Evolutionary conservation across 1,140 invertebrate genomes (phyloP).

Genomic region (Zaprionus ornatus): DNA sequence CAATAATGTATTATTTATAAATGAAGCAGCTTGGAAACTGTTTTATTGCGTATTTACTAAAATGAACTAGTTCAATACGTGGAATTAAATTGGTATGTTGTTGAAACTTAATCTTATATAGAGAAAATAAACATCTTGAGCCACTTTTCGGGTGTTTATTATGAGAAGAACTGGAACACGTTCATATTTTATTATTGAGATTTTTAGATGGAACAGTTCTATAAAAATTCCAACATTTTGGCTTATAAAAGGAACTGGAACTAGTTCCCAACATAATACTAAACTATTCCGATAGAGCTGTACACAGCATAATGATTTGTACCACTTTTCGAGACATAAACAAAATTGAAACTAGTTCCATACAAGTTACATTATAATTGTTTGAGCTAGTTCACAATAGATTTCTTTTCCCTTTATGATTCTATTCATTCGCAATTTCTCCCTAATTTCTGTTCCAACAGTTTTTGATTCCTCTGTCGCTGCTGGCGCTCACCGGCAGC

Average conservation of each 20-base stretch:
- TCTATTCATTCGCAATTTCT: not conserved
- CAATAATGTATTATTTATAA: no score
- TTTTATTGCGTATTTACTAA: not conserved
- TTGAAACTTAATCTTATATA: no score
- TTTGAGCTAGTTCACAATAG: not conserved
- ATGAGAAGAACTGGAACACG: not conserved
- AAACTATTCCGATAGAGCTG: not conserved
- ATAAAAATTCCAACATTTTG: not conserved
- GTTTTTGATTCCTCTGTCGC: slow-evolving; percentile 53
- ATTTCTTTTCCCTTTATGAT: not conserved
- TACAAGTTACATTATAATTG: not conserved
- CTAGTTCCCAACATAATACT: not conserved
- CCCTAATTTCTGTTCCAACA: not conserved
- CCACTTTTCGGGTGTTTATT: not conserved
- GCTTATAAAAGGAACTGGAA: not conserved
- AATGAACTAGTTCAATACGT: not conserved
- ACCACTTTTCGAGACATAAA: not conserved
- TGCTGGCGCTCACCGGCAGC: slow-evolving; percentile 60
- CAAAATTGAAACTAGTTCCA: not conserved
- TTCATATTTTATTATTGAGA: not conserved
- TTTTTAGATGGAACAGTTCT: not conserved
- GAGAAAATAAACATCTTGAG: no score
- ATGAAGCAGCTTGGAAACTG: no score
- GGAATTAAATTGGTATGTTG: no score
- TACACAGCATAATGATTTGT: no score